phyloP scores from a whole-genome alignment of 2,797 vertebrate species.

The Mormyrus proboscirostris region DNA sequence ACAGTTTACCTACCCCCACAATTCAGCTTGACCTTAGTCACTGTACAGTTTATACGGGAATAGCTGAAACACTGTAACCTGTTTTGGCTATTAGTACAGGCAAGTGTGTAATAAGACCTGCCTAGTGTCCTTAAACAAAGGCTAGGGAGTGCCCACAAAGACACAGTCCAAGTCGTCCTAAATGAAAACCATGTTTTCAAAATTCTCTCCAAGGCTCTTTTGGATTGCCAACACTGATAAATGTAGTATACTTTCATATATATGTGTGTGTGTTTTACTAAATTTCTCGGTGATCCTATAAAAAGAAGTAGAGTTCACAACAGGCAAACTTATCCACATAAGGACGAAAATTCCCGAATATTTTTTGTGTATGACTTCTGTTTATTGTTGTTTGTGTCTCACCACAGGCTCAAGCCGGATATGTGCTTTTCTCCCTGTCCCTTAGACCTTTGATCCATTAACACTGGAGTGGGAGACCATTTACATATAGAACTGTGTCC shows the following conservation, averaged over 20 bases:
- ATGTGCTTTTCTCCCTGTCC: neutral
- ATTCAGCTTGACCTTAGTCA: neutral
- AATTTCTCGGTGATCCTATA: neutral
- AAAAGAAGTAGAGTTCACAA: neutral
- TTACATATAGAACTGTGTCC: constrained; percentile 11
- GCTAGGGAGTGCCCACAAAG: neutral
- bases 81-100: neutral
- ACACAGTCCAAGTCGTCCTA: neutral
- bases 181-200: neutral
- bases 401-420: neutral
- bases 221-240: neutral
- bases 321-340: neutral
- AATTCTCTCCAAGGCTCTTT: neutral
- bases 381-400: neutral
- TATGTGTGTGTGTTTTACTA: neutral
- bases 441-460: constrained; percentile 5
- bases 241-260: neutral
- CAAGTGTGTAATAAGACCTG: neutral
- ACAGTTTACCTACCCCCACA: neutral
- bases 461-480: neutral
- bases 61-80: neutral
- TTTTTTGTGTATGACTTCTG: neutral
- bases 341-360: neutral
- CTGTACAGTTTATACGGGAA: neutral
- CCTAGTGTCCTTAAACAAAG: neutral